Evolutionary conservation across 2,888 invertebrate species (phyloP), one percentile per base, ranked within the genome.

Genomic region (Seira ritae): DNA sequence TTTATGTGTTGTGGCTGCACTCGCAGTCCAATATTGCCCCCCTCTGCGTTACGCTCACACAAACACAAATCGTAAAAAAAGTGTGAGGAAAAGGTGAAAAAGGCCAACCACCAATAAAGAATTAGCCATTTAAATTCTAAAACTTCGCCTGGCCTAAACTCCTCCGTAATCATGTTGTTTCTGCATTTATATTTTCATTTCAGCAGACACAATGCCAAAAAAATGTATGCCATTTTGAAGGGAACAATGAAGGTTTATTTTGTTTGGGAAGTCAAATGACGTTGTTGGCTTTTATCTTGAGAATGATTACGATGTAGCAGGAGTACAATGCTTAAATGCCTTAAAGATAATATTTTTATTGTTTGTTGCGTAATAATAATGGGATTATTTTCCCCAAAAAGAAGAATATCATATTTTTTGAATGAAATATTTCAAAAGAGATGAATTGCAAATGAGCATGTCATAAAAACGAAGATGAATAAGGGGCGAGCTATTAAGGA

Each of bases 81-180:
- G 75, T 74, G 74, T 74, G 74, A 75, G 75, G 75, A 75, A 74
- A 42, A 80, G 80, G 80, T 80, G 80, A 75, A 80, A 50, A 74
- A 80, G 80, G 80, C 69, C 80, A 80, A 80, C 80, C 80, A 80
- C 80, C 75, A 80, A 80, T 74, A 69, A 80, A 80, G 75, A 80
- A 80, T 80, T 80, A 80, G 80, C 42, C 80, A 73, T 23, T 73
- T 31, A 24, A 72, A 22, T 22, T 50, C 15, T 50, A n/a, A 50
- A 15, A n/a, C 50, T 50, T n/a, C 24, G 22, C 68, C 68, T n/a
- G 68, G 22, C 68, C 68, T 65, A 70, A 78, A 78, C 69, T 50
- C 50, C 50, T 50, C 46, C 50, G 50, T 50, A 50, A n/a, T 50
- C 50, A n/a, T 50, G 17, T 50, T 50, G 1, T 50, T 50, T n/a